Base-by-base conservation (phyloP, 2,797 vertebrate species). In the Rhynchotus rufescens region DNA sequence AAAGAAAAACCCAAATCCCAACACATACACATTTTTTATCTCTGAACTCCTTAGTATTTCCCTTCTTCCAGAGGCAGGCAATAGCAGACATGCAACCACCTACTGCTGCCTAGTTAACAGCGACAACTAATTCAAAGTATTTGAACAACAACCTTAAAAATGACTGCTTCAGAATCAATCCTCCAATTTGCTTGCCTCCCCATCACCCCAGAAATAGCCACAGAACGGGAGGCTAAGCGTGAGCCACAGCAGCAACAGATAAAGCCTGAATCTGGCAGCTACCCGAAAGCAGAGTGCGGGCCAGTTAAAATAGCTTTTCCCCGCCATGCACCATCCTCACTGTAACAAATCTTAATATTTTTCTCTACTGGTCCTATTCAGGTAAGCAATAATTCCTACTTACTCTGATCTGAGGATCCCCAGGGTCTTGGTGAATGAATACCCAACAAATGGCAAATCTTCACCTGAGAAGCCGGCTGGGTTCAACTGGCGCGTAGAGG, bases 361-460 rank as follows among this genome's bases (percentile, higher is more conserved):
- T 80, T 72, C 77, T 90, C 77, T 91, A 89, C 34, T 5, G 9
- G 62, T 95, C 82, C 88, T 88, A 84, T 60, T 89, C 95, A 90
- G 83, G 78, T 56, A 80, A 88, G 89, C 88, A 95, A 88, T 92
- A 89, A 96, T 93, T 88, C 60, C 90, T 97, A 99, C 99, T 99
- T 98, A 99, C 99, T 99, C 99, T 92, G 99, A 96, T 98, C 98
- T 99, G 98, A 99, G 98, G 95, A 98, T 97, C 93, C 98, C 98
- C 97, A 99, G 98, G n/a, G 98, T 97, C 97, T 98, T 98, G 98
- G 98, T 99, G 97, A 98, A 99, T 89, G 99, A 99, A 98, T 99
- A 99, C 96, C 99, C 99, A 98, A 99, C 97, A 98, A 99, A 99
- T 44, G 99, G 99, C 97, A 99, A 98, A 98, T 99, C 98, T 98